Percentiles rank a stretch among this genome's conserved stretches.
Conservation (phyloP, 2,113 vertebrate species). For the Felis chaus region DNA sequence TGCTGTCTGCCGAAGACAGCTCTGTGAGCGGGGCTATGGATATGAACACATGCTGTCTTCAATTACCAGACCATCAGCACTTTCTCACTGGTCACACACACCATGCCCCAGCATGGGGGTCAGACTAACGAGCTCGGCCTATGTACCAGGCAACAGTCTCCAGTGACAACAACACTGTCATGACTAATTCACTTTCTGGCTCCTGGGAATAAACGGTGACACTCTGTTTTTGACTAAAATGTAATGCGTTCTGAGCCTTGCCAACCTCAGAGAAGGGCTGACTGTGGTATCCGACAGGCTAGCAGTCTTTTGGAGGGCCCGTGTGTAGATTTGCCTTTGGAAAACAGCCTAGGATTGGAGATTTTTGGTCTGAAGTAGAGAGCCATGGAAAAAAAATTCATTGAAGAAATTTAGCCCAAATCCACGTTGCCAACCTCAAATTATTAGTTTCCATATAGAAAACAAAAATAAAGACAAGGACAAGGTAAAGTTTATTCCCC, state of each 20-base stretch:
- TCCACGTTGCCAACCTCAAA: slow-evolving; percentile 77
- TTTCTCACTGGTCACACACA: neutral
- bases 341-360: slow-evolving; percentile 54
- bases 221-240: slow-evolving; percentile 50
- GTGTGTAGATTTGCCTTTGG: slow-evolving; percentile 43
- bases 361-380: slow-evolving; percentile 54
- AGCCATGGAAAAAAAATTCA: slow-evolving; percentile 66
- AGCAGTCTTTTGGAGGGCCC: neutral
- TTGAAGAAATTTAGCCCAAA: slow-evolving; percentile 66
- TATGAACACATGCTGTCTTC: neutral
- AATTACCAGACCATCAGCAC: neutral
- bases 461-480: slow-evolving; percentile 80
- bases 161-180: neutral
- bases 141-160: neutral
- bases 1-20: neutral
- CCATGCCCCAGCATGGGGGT: neutral
- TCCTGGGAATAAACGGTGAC: slow-evolving; percentile 36
- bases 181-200: slow-evolving; percentile 42
- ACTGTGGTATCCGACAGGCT: neutral
- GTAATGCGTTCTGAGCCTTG: neutral
- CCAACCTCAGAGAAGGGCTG: neutral
- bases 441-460: slow-evolving; percentile 78
- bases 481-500: slow-evolving; percentile 77
- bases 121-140: neutral
- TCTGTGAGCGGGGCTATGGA: neutral